Percentiles rank a stretch among this genome's conserved stretches.
These are phyloP conservation scores for Saguinus midas DNA, from an alignment of 2,113 vertebrate genomes.

Conservation along the genomic window DNA sequence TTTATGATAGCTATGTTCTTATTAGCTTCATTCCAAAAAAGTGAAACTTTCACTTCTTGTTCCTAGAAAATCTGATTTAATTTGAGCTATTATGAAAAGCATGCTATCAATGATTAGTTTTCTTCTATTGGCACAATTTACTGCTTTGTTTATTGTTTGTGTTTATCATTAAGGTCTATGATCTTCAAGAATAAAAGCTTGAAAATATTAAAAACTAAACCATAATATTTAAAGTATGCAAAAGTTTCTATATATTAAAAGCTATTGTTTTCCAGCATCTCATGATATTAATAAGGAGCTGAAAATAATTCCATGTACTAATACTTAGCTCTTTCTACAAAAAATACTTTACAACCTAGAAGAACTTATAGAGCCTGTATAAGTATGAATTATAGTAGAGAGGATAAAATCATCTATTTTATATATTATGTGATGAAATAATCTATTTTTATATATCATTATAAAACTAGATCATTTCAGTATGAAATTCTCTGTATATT, in stretches of 20 bases:
- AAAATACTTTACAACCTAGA: not conserved
- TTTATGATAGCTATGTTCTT: not conserved
- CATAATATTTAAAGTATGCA: not conserved
- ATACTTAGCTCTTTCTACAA: not conserved
- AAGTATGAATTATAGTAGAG: not conserved
- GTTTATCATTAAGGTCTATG: not conserved
- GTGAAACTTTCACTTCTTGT: not conserved
- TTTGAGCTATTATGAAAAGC: not conserved
- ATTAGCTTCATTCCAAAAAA: not conserved
- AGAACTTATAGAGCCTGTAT: not conserved
- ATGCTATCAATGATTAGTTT: not conserved
- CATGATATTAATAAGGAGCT: not conserved
- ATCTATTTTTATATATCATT: not conserved
- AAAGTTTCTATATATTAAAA: not conserved
- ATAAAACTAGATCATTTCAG: not conserved
- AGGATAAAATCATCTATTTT: not conserved
- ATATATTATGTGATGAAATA: not conserved
- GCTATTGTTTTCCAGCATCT: not conserved
- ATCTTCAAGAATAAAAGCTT: conserved; percentile 25
- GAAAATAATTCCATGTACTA: not conserved
- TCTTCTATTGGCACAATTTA: not conserved
- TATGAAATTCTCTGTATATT: not conserved
- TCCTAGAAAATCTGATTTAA: not conserved
- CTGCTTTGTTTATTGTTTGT: not conserved
- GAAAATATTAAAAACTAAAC: not conserved